Percentiles rank a stretch among this genome's conserved stretches.
These are phyloP conservation scores for Myiopsitta monachus DNA, from an alignment of 2,113 vertebrate genomes.

Conservation along the genomic window DNA sequence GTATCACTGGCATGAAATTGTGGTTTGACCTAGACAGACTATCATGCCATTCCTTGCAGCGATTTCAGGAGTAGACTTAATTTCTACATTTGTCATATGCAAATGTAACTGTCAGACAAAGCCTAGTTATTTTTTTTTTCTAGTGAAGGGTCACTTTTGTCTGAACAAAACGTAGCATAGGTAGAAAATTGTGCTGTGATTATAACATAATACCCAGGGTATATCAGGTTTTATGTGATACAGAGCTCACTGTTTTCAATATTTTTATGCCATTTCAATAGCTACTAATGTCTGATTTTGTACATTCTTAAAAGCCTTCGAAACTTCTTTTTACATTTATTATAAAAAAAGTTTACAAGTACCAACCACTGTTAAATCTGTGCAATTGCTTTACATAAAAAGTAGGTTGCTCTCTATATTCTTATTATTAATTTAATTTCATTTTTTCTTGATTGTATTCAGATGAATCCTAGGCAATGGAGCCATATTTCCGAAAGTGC, in stretches of 20 bases:
- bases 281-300: not conserved
- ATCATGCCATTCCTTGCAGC: not conserved
- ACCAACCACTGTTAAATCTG: not conserved
- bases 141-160: not conserved
- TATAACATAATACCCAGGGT: not conserved
- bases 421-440: not conserved
- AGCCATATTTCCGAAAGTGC: conserved; percentile 99
- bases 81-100: not conserved
- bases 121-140: not conserved
- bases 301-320: not conserved
- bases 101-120: not conserved
- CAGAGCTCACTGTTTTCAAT: not conserved
- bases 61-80: not conserved
- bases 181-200: not conserved
- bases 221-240: not conserved
- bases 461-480: conserved; percentile 99
- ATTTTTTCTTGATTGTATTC: not conserved
- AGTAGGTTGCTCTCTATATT: not conserved
- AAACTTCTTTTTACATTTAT: not conserved
- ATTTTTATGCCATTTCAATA: not conserved
- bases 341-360: not conserved
- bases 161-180: not conserved
- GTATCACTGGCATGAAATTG: not conserved
- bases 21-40: not conserved
- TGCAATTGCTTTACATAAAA: not conserved